Evolutionary conservation across 2,113 vertebrate genomes (phyloP).

Genomic region (Blennius ocellaris): DNA sequence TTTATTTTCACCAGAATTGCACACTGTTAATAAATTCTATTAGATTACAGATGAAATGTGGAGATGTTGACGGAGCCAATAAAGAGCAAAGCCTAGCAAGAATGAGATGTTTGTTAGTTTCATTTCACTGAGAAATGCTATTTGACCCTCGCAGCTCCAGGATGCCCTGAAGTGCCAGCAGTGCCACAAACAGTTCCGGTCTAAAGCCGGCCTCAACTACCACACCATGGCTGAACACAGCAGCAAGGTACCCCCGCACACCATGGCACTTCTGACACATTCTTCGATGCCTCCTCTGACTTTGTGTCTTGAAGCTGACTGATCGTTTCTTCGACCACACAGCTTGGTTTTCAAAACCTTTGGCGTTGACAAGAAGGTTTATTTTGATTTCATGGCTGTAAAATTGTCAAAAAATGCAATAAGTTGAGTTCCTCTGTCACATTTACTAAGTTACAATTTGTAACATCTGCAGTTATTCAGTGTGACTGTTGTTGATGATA

Average conservation of each 20-base stretch:
- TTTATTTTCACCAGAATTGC: slow-evolving; percentile 24
- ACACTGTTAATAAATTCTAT: slow-evolving; percentile 38
- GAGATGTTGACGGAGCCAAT: slow-evolving; percentile 28
- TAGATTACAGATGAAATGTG: slow-evolving; percentile 43
- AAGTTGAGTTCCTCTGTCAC: too few relatives aligned
- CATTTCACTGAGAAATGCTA: slow-evolving; percentile 21
- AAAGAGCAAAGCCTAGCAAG: slow-evolving; percentile 17
- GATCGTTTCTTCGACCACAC: neutral
- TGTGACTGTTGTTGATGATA: too few relatives aligned
- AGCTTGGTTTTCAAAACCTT: too few relatives aligned
- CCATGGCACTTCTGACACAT: neutral
- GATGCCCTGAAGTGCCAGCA: slow-evolving; percentile 97
- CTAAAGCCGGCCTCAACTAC: slow-evolving; percentile 98
- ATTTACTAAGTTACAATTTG: too few relatives aligned
- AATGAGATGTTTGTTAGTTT: neutral
- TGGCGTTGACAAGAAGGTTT: too few relatives aligned
- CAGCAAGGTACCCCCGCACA: slow-evolving; percentile 85
- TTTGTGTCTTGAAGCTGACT: neutral
- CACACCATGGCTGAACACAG: slow-evolving; percentile 96
- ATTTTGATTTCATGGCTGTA: too few relatives aligned
- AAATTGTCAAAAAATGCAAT: too few relatives aligned
- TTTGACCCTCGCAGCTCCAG: slow-evolving; percentile 86
- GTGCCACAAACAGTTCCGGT: slow-evolving; percentile 97
- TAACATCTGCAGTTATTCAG: too few relatives aligned
- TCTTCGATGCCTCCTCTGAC: neutral